A percentile compares a stretch with the other conserved stretches of the same genome.
phyloP scores from a whole-genome alignment of 2,113 vertebrate genomes.

The Psophia crepitans region DNA sequence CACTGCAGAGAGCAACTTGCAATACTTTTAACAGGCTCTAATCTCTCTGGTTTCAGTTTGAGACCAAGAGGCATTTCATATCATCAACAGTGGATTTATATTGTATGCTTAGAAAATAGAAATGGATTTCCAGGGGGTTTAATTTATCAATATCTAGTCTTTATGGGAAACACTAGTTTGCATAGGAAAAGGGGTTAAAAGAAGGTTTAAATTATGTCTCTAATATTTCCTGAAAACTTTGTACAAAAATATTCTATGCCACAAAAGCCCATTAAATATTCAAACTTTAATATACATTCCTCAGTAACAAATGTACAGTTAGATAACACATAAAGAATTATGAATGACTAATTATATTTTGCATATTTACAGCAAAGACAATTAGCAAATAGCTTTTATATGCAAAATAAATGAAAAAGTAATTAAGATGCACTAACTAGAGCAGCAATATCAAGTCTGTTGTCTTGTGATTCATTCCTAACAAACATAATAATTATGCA shows the following conservation, averaged over 20 bases:
- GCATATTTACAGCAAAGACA: slow-evolving; percentile 88
- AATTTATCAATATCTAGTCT: slow-evolving; percentile 55
- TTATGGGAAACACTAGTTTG: slow-evolving; percentile 58
- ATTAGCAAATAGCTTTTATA: slow-evolving; percentile 90
- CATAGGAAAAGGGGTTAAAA: slow-evolving; percentile 70
- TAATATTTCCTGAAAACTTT: slow-evolving; percentile 78
- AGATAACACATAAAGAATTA: slow-evolving; percentile 87
- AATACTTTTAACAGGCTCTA: slow-evolving; percentile 31
- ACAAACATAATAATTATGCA: slow-evolving; percentile 89
- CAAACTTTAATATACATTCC: slow-evolving; percentile 84
- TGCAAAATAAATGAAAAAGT: slow-evolving; percentile 90
- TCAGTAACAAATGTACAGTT: slow-evolving; percentile 84
- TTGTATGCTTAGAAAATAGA: slow-evolving; percentile 37
- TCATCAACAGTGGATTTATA: slow-evolving; percentile 23
- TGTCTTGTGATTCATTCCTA: slow-evolving; percentile 86
- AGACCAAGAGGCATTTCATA: slow-evolving; percentile 40
- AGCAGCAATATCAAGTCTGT: slow-evolving; percentile 85
- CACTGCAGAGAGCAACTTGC: not conserved
- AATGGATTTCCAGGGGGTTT: slow-evolving; percentile 19
- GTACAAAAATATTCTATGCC: slow-evolving; percentile 63
- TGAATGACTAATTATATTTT: slow-evolving; percentile 88
- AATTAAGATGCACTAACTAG: slow-evolving; percentile 87
- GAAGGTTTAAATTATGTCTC: slow-evolving; percentile 58
- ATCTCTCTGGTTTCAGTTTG: slow-evolving; percentile 55
- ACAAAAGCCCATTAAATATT: slow-evolving; percentile 80